Base-by-base conservation (phyloP, 2,113 vertebrate species). In the Xiphophorus couchianus region DNA sequence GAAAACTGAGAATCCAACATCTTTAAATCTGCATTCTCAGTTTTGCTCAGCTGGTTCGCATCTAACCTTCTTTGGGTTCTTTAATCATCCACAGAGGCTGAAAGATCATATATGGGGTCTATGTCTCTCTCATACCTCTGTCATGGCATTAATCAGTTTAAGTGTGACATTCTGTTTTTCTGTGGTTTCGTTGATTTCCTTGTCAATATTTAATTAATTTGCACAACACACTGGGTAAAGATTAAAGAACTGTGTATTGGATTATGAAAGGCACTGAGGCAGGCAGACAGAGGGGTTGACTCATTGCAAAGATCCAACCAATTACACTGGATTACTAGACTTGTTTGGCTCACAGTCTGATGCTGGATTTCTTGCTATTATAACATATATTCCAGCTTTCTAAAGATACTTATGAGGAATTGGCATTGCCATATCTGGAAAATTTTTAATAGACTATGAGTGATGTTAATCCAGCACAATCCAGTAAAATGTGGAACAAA, bases 201-300 rank as follows among this genome's bases (percentile, higher is more conserved):
- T 91, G 91, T 94, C 91, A 94, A 94, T 94, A 93, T 93, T 93
- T 90, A 93, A 94, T 93, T 93, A 94, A 93, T 94, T 92, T 92
- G 87, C 86, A 85, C 87, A 90, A 91, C 76, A 83, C 88, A 93
- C 91, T 95, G 94, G 94, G 92, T 95, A 93, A 65, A 93, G 93
- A 96, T 96, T 96, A 97, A 96, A 92, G 91, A 90, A 92, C 90
- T 89, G 87, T 89, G 91, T 93, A 93, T 92, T 92, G 91, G 92
- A 94, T 93, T 94, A 94, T 91, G 88, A 91, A 90, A 92, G 82
- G 89, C 89, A 84, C 78, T 82, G 80, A 90, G 76, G 87, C 86
- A 85, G 69, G 86, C 91, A 92, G 90, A 90, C 92, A 82, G 84
- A 89, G 84, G 85, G 85, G 85, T 91, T 92, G 92, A 92, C 83